Conservation (phyloP, 2,113 vertebrate species). For the Hippocampus barbouri region DNA sequence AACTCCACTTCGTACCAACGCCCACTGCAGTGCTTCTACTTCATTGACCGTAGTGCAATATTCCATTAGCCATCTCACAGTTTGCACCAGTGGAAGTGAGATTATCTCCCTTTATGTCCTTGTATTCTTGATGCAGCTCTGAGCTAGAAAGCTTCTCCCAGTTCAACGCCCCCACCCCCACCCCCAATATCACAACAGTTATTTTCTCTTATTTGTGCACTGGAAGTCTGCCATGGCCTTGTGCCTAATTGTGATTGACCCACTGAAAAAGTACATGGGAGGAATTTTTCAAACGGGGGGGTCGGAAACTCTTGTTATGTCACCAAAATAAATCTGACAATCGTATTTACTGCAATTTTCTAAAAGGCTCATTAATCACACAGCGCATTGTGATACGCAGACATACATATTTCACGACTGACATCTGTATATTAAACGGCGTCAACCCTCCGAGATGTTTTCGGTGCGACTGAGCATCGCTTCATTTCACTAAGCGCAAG, state of each 20-base stretch:
- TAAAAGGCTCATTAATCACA: constrained; percentile 44
- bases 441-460: constrained; percentile 54
- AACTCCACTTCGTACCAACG: constrained; percentile 20
- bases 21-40: constrained; percentile 46
- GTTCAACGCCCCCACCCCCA: constrained; percentile 28
- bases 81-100: constrained; percentile 61
- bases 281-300: constrained; percentile 12
- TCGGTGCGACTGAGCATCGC: constrained; percentile 62
- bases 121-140: constrained; percentile 40
- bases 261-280: constrained; percentile 49
- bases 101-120: constrained; percentile 62
- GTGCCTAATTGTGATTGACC: constrained; percentile 40
- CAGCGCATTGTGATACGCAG: constrained; percentile 6
- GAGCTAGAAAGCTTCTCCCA: constrained; percentile 51
- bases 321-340: constrained; percentile 8
- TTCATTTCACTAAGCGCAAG: constrained; percentile 53
- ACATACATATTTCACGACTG: constrained; percentile 45
- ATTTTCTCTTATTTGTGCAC: constrained; percentile 39
- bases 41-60: constrained; percentile 61
- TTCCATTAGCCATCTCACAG: constrained; percentile 67
- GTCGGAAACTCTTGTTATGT: constrained; percentile 28
- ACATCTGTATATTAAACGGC: constrained; percentile 45
- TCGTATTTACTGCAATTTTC: constrained; percentile 43
- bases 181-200: constrained; percentile 37
- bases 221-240: constrained; percentile 44